These are phyloP conservation scores for Trogon melanurus DNA, from an alignment of 2,113 vertebrate species.

Conservation along the genomic window DNA sequence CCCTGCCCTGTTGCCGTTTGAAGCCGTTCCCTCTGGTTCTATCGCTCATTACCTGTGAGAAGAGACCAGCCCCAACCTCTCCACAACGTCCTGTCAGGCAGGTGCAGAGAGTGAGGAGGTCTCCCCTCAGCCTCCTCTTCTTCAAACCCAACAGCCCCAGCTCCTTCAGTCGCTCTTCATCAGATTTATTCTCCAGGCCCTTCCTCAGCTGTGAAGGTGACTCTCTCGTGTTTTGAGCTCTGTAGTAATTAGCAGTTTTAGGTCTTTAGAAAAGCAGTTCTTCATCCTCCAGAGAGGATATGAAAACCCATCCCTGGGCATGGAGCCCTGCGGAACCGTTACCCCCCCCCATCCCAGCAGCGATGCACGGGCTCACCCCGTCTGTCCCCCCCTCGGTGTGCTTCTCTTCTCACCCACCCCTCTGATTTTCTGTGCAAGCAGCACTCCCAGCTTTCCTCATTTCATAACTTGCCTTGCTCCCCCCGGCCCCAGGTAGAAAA, in stretches of 20 bases:
- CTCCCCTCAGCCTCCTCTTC: too few species aligned
- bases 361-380: too few species aligned
- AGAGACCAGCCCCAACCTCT: too few species aligned
- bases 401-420: not conserved
- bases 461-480: not conserved
- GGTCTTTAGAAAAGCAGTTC: not conserved
- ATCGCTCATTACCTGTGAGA: too few species aligned
- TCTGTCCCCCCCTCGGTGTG: fast-evolving
- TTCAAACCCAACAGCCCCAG: too few species aligned
- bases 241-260: not conserved
- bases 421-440: fast-evolving
- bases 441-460: not conserved
- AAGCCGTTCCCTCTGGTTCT: too few species aligned
- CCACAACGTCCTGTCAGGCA: too few species aligned
- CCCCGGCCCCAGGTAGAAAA: not conserved
- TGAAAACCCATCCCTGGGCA: not conserved
- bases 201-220: not conserved
- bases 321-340: not conserved
- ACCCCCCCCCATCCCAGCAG: fast-evolving
- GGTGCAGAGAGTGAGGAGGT: too few species aligned
- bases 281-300: not conserved
- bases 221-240: not conserved
- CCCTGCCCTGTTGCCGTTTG: too few species aligned
- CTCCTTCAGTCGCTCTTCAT: too few species aligned
- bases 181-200: too few species aligned